Evolutionary conservation across 2,797 vertebrate genomes (phyloP), one percentile per base, ranked within the genome.

Genomic region (Urophycis tenuis): DNA sequence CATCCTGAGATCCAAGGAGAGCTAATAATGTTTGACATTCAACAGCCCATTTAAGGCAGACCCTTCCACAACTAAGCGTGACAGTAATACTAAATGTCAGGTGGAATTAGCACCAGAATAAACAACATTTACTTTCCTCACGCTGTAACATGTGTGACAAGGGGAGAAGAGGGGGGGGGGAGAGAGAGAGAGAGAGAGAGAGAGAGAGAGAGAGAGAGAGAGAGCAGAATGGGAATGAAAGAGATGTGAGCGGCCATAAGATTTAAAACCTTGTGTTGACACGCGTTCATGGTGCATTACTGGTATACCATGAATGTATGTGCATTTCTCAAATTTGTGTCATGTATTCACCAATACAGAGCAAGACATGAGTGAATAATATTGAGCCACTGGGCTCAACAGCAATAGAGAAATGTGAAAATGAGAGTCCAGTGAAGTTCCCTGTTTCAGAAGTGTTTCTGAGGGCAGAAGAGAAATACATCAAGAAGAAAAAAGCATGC

Each of bases 81-180:
- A 87, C 81, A 67, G 91, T 92, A 92, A 93, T 93, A 93, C 92
- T 93, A 92, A 92, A 94, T 91, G 92, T 94, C 93, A 94, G 90
- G 89, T 86, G 81, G 88, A 91, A 92, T 94, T 94, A 93, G 90
- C 88, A 85, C 85, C 87, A 85, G 90, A 92, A 92, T 90, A 92
- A 93, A 92, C 92, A 91, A 88, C 82, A 89, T 87, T 80, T 88
- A 85, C 86, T 90, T 89, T 80, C 80, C 84, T 82, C 81, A 82
- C 83, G 75, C 35, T 78, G 80, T 84, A 71, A 19, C 34, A 81
- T 82, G 79, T 79, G 78, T 82, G 84, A 85, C 80, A 75, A 80
- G 83, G 87, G 81, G 78, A 76, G 85, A 81, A 81, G 69, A 77
- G 80, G 77, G 36, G 70, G 75, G 82, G 82, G 82, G 81, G 67